phyloP scores from a whole-genome alignment of 2,888 invertebrate genomes.

The Cetonia aurata region DNA sequence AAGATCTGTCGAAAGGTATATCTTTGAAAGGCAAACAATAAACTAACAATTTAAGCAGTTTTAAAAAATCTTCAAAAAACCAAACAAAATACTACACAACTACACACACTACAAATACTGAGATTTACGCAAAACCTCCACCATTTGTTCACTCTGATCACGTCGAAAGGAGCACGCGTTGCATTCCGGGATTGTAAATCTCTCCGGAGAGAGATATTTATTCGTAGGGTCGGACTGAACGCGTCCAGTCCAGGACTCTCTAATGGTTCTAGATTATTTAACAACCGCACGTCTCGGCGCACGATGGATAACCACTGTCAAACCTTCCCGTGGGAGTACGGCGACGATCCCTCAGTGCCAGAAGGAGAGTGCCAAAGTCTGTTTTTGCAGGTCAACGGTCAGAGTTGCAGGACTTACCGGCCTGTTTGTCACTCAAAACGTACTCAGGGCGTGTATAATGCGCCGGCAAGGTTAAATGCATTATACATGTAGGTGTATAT shows the following conservation, averaged over 20 bases:
- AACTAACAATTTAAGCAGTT: no score
- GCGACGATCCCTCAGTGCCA: conserved; percentile 42
- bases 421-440: conserved; percentile 13
- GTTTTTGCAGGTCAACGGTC: conserved; percentile 43
- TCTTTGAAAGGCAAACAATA: no score
- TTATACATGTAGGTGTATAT: no score
- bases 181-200: conserved; percentile 54
- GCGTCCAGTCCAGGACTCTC: conserved; percentile 56
- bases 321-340: conserved; percentile 50
- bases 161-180: conserved; percentile 33
- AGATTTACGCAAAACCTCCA: conserved; percentile 20
- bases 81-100: no score
- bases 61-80: no score
- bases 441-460: no score
- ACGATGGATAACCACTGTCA: conserved; percentile 66
- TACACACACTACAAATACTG: no score
- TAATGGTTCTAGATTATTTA: conserved; percentile 68
- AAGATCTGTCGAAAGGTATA: no score
- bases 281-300: conserved; percentile 62
- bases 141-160: conserved; percentile 36
- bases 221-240: conserved; percentile 53
- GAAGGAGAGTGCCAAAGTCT: conserved; percentile 47
- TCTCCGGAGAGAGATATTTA: conserved; percentile 55
- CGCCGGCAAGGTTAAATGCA: no score
- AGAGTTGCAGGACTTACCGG: conserved; percentile 24